Base-by-base conservation (phyloP, 1,140 invertebrate species). In the Aphidius ervi region DNA sequence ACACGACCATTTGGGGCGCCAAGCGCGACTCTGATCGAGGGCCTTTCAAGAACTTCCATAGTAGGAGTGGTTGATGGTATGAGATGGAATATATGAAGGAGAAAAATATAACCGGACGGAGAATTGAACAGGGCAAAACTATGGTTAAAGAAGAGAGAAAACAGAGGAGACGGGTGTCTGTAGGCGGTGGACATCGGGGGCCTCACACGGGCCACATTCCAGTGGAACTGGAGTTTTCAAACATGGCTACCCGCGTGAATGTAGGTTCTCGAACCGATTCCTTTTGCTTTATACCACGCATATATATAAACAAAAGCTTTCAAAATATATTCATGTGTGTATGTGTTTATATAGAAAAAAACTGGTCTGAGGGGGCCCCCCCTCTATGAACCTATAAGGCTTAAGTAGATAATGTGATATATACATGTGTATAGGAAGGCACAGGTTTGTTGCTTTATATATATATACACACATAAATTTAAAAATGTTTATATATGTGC, bases 1-100 rank as follows among this genome's bases (percentile, higher is more conserved):
- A 79, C 77, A 73, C 73, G 76, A 74, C 76, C 77, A 79, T 79
- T 77, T 79, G 77, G 76, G 76, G 77, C 77, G 76, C 76, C 77
- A 76, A 75, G 69, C 67, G 66, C 61, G 46, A 61, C 23, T 31
- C 23, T 31, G 23, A 31, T 31, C 23, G 23, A 31, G 23, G 23
- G 23, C 23, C 23, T 31, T 31, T 31, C 23, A 31, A 31, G 23
- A 31, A 31, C 23, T 31, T 2, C 23, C 23, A 31, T 31, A 31
- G 23, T 31, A 31, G 23, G 46, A 39, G 50, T 10, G 7, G 47
- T 53, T 23, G 43, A 46, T 31, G 42, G 61, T 42, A 40, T 59
- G 57, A 59, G 46, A 55, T 55, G 43, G 46, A 43, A 45, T 6
- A 23, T 39, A 20, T 54, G 20, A 54, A 49, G 48, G 20, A 40